These are phyloP conservation scores for Stenolophus ochropezus DNA, from an alignment of 2,888 invertebrate genomes.

Conservation along the genomic window DNA sequence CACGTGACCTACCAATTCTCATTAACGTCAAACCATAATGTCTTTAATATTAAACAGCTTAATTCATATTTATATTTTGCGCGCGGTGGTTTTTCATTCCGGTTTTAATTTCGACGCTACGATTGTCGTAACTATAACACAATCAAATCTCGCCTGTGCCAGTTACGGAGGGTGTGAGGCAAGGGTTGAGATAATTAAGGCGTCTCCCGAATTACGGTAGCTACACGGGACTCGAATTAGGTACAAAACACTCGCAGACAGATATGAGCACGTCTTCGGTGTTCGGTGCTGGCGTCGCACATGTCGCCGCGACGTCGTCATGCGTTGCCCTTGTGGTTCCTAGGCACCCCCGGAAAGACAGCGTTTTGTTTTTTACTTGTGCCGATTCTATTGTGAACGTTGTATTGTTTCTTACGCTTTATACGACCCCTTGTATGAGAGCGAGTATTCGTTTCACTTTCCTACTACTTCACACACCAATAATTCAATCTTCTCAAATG, in stretches of 20 bases:
- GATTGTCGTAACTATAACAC: constrained; percentile 56
- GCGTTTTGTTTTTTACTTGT: constrained; percentile 35
- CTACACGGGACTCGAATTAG: constrained; percentile 50
- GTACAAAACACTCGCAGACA: constrained; percentile 54
- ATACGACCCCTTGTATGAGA: no score
- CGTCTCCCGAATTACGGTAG: constrained; percentile 55
- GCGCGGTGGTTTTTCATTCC: constrained; percentile 39
- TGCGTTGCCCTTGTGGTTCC: background rate
- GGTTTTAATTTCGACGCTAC: constrained; percentile 49
- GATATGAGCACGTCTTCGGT: constrained; percentile 46
- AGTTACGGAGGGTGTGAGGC: background rate
- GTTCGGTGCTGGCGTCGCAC: background rate
- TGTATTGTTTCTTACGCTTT: constrained; percentile 35
- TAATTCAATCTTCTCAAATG: constrained; percentile 38
- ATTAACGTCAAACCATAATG: constrained; percentile 51
- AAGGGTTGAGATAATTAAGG: constrained; percentile 52
- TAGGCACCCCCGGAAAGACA: background rate
- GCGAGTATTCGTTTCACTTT: constrained; percentile 21
- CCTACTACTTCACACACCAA: constrained; percentile 12
- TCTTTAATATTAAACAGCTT: constrained; percentile 50
- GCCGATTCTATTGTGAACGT: constrained; percentile 42
- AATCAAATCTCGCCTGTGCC: constrained; percentile 51
- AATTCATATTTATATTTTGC: constrained; percentile 57
- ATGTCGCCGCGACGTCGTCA: background rate
- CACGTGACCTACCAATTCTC: constrained; percentile 25